phyloP scores from a whole-genome alignment of 2,888 invertebrate species.

The Amaurobius ferox region DNA sequence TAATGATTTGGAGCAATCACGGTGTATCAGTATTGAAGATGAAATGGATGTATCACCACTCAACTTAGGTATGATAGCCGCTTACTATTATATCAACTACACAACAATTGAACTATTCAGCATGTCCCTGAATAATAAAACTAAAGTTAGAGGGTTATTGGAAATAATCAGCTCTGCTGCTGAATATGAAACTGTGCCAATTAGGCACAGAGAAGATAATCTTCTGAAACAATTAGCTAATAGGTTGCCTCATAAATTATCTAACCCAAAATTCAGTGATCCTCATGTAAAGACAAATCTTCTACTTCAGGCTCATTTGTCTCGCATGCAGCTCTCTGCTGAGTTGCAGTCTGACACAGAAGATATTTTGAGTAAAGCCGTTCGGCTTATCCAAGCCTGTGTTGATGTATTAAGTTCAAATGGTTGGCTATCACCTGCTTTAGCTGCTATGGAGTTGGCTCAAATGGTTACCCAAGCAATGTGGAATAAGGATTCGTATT shows the following conservation, averaged over 20 bases:
- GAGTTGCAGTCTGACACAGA: conserved; percentile 98
- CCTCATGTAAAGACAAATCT: conserved; percentile 98
- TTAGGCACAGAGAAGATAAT: conserved; percentile 95
- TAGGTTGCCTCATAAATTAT: conserved; percentile 83
- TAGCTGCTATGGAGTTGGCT: conserved; percentile 99
- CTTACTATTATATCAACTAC: conserved; percentile 99
- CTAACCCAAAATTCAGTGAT: conserved; percentile 91
- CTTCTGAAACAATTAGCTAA: conserved; percentile 82
- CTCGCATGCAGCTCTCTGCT: conserved; percentile 94
- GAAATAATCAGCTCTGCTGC: conserved; percentile 99
- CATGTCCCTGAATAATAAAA: conserved; percentile 96
- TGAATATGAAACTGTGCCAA: conserved; percentile 95
- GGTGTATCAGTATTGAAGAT: conserved; percentile 96
- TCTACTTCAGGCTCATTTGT: conserved; percentile 95
- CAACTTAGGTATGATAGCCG: conserved; percentile 99
- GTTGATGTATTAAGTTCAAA: conserved; percentile 94
- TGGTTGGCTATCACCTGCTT: conserved; percentile 98
- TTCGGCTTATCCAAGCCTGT: conserved; percentile 85
- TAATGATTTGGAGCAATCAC: conserved; percentile 92
- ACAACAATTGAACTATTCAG: conserved; percentile 99
- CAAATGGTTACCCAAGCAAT: conserved; percentile 99
- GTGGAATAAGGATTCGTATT: conserved; percentile 99
- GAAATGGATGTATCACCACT: conserved; percentile 98
- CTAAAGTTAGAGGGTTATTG: conserved; percentile 96
- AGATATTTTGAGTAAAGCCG: conserved; percentile 86